These are phyloP conservation scores for Oenanthe melanoleuca DNA, from an alignment of 2,113 vertebrate genomes.

Conservation along the genomic window DNA sequence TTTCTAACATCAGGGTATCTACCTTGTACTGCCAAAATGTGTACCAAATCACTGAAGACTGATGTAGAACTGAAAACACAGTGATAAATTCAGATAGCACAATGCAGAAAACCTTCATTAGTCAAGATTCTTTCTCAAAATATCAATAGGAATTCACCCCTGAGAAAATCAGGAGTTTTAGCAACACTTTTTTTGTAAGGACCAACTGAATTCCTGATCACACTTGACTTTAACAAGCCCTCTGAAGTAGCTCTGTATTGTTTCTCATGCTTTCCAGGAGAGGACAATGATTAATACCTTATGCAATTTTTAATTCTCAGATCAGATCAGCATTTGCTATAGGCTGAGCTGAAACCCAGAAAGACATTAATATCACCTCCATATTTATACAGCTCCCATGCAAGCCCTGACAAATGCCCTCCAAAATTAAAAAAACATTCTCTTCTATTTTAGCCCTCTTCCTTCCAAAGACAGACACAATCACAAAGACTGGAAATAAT, in stretches of 20 bases:
- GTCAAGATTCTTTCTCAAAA: not conserved
- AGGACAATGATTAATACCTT: not conserved
- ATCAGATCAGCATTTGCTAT: not conserved
- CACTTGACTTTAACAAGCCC: not conserved
- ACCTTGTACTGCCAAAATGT: not conserved
- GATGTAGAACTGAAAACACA: not conserved
- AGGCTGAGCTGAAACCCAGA: not conserved
- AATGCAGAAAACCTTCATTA: not conserved
- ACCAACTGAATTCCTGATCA: not conserved
- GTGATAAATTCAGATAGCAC: not conserved
- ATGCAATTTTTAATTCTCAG: not conserved
- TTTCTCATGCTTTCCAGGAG: not conserved
- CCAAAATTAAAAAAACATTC: not conserved
- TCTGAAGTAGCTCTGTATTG: not conserved
- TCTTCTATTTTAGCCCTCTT: fast-evolving
- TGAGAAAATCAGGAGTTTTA: not conserved
- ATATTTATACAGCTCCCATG: not conserved
- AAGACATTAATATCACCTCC: not conserved
- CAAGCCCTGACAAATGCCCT: not conserved
- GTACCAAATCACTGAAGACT: not conserved
- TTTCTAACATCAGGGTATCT: not conserved
- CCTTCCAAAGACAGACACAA: not conserved
- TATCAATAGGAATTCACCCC: not conserved
- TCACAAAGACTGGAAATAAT: not conserved
- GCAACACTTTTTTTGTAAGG: not conserved